phyloP scores from a whole-genome alignment of 2,113 vertebrate genomes.

The Guaruba guarouba region DNA sequence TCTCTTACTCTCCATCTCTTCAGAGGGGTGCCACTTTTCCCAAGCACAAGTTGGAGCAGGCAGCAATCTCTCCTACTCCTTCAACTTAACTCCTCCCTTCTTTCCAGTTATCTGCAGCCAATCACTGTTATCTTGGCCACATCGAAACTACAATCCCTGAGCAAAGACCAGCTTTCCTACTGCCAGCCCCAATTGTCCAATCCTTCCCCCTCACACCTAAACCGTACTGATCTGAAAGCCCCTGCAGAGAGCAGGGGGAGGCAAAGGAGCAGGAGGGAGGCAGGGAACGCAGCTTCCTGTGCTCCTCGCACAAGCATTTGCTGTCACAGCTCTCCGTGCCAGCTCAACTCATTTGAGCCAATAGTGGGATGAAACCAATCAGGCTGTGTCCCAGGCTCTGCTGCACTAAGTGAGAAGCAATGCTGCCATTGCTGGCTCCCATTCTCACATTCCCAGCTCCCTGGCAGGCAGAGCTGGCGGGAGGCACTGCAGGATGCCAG shows the following conservation, averaged over 20 bases:
- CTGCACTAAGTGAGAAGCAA: neutral
- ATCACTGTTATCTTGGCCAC: neutral
- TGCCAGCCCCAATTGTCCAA: neutral
- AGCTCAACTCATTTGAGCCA: neutral
- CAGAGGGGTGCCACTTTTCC: neutral
- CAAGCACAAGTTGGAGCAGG: neutral
- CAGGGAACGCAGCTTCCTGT: neutral
- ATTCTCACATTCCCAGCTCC: neutral
- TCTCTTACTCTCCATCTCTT: neutral
- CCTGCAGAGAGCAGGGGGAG: neutral
- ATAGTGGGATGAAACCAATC: neutral
- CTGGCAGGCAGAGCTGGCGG: neutral
- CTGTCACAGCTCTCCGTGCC: constrained; percentile 1
- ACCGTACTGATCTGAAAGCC: neutral
- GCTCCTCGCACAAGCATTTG: neutral
- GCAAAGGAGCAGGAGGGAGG: neutral
- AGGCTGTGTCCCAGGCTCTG: neutral
- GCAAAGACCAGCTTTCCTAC: neutral
- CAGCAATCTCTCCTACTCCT: neutral
- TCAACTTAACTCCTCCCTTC: neutral
- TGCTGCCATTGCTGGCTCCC: neutral
- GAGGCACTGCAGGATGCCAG: neutral
- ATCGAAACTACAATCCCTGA: neutral
- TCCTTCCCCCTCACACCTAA: neutral
- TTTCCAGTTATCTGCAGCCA: neutral